Percentiles rank a stretch among this genome's conserved stretches.
These are phyloP conservation scores for Brachyalestes nurse DNA, from an alignment of 2,797 vertebrate genomes.

Conservation along the genomic window DNA sequence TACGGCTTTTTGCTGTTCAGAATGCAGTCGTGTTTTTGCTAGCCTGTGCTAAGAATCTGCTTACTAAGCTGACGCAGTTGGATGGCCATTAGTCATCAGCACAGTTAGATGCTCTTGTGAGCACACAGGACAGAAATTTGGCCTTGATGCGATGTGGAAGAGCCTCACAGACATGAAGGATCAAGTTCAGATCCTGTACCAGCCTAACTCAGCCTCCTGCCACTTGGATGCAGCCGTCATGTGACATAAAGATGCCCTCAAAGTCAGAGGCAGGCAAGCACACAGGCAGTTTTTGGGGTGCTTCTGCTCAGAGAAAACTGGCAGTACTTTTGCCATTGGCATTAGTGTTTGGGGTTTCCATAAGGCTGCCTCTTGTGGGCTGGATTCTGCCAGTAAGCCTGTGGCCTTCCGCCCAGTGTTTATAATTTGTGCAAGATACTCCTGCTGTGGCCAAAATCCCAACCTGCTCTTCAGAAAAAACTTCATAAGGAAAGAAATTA, in stretches of 20 bases:
- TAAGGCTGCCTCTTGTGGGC: conserved; percentile 3
- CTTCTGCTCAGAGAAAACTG: neutral
- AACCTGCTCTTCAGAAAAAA: too few species aligned
- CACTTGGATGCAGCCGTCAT: neutral
- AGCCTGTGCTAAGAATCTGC: neutral
- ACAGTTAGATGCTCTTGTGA: neutral
- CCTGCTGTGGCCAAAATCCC: too few species aligned
- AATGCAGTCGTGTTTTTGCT: neutral
- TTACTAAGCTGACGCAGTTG: neutral
- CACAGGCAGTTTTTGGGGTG: neutral
- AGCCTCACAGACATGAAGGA: neutral
- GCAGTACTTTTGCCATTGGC: neutral
- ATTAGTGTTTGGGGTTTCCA: neutral
- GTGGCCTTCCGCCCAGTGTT: neutral
- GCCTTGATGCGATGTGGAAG: neutral
- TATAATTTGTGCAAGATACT: neutral
- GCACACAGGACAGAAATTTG: neutral
- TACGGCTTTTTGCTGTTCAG: neutral
- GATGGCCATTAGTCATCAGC: neutral
- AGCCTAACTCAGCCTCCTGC: neutral
- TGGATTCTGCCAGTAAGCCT: conserved; percentile 17
- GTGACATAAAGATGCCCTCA: neutral
- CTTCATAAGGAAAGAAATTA: too few species aligned
- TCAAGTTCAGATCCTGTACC: neutral
- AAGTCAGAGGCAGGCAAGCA: neutral